A percentile compares a stretch with the other conserved stretches of the same genome.
Conservation (phyloP, 1,140 invertebrate genomes). For the Euborellia annulipes region DNA sequence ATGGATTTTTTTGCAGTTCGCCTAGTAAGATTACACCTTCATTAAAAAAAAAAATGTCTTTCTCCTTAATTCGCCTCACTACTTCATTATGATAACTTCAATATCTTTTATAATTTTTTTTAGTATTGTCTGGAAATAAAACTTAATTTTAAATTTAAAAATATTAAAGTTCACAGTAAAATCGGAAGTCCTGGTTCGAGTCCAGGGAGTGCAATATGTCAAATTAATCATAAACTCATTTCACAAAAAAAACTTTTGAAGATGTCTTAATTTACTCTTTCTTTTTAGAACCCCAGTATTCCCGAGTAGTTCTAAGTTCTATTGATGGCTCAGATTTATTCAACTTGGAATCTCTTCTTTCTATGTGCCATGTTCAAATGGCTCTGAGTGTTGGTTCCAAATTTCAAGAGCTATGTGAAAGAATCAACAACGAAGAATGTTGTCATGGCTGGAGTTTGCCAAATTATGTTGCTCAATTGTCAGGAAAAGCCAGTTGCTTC, state of each 20-base stretch:
- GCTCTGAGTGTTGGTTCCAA: constrained; percentile 36
- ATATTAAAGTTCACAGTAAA: not conserved
- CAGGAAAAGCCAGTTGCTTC: constrained; percentile 63
- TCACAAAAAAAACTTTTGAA: not conserved
- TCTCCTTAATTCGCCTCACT: not conserved
- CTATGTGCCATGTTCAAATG: constrained; percentile 64
- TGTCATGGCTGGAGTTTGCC: constrained; percentile 81
- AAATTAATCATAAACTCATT: not conserved
- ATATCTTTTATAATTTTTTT: too few relatives aligned
- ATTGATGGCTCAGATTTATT: constrained; percentile 47
- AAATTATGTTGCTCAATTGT: constrained; percentile 76
- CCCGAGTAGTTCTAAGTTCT: constrained; percentile 56
- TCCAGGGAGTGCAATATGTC: not conserved
- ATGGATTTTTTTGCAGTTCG: constrained; percentile 47
- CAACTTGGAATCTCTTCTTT: constrained; percentile 48
- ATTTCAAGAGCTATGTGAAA: constrained; percentile 59
- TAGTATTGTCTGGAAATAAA: not conserved
- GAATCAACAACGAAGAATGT: constrained; percentile 37
- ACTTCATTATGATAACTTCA: too few relatives aligned
- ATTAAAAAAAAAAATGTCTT: not conserved
- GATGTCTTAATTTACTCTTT: not conserved
- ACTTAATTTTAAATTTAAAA: not conserved
- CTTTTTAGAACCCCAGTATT: constrained; percentile 39
- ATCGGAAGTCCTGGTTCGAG: not conserved
- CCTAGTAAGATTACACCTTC: constrained; percentile 39